Conservation (phyloP, 2,888 invertebrate species). For the Tenthredo scrophulariae region DNA sequence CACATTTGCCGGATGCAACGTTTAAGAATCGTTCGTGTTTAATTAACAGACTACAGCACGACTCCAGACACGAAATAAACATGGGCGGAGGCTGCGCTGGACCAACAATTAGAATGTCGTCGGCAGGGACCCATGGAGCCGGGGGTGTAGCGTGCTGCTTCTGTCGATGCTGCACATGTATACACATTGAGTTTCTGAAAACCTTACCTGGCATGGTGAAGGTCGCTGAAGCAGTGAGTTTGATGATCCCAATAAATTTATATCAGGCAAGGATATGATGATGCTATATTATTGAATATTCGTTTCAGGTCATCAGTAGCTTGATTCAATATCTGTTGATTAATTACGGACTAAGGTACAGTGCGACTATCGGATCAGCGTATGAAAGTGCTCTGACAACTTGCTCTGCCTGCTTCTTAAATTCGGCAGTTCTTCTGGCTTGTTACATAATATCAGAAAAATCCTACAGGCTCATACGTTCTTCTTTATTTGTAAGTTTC, state of each 20-base stretch:
- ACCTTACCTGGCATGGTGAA: constrained; percentile 88
- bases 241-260: background rate
- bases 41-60: constrained; percentile 21
- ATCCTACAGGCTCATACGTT: constrained; percentile 87
- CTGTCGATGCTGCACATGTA: constrained; percentile 88
- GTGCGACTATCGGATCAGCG: constrained; percentile 87
- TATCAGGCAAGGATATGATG: background rate
- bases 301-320: constrained; percentile 85
- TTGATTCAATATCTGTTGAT: constrained; percentile 90
- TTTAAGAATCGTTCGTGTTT: constrained; percentile 30
- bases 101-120: constrained; percentile 72
- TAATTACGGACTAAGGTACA: constrained; percentile 88
- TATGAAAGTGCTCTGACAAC: constrained; percentile 91
- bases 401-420: constrained; percentile 89
- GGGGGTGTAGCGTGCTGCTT: constrained; percentile 86
- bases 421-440: constrained; percentile 86
- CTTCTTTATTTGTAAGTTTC: constrained; percentile 91
- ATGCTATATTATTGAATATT: background rate
- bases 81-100: constrained; percentile 63
- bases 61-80: constrained; percentile 17
- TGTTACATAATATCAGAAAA: constrained; percentile 90
- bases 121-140: constrained; percentile 69
- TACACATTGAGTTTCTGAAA: constrained; percentile 88
- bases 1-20: constrained; percentile 35
- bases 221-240: constrained; percentile 85